These are phyloP conservation scores for Zaprionus obscuricornis DNA, from an alignment of 2,888 invertebrate species.

Conservation along the genomic window DNA sequence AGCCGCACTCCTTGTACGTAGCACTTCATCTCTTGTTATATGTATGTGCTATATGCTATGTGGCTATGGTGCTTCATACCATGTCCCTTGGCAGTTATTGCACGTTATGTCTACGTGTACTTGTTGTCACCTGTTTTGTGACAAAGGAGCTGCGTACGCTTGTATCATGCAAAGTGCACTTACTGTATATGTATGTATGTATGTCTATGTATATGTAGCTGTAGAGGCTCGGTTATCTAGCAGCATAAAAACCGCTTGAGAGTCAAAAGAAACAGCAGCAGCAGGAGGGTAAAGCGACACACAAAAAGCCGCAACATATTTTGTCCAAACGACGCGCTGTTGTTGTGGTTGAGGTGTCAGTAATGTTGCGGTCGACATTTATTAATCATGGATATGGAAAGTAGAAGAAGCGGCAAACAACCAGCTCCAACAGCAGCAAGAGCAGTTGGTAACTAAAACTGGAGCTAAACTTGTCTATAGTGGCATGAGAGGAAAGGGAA, in stretches of 20 bases:
- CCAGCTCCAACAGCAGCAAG: neutral
- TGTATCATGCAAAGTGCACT: constrained; percentile 51
- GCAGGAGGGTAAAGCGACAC: no score
- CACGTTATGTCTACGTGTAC: constrained; percentile 55
- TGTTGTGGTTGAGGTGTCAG: constrained; percentile 62
- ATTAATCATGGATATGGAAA: constrained; percentile 63
- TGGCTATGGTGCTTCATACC: no score
- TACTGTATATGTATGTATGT: constrained; percentile 9
- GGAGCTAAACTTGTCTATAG: neutral
- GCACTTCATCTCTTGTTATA: no score
- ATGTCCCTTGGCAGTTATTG: constrained; percentile 42
- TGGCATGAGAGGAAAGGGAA: neutral
- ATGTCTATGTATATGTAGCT: constrained; percentile 9
- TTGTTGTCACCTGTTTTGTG: constrained; percentile 56
- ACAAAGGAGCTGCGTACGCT: constrained; percentile 61
- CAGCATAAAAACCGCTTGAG: constrained; percentile 7
- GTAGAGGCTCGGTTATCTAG: constrained; percentile 14
- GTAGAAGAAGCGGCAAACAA: constrained; percentile 12
- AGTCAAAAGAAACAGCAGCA: no score
- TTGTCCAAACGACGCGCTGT: constrained; percentile 39
- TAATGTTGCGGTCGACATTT: constrained; percentile 74
- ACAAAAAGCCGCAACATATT: constrained; percentile 56
- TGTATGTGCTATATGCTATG: no score
- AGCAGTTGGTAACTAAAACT: constrained; percentile 33
- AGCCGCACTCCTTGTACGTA: neutral